Evolutionary conservation across 2,888 invertebrate genomes (phyloP).

Genomic region (Latheticus oryzae): DNA sequence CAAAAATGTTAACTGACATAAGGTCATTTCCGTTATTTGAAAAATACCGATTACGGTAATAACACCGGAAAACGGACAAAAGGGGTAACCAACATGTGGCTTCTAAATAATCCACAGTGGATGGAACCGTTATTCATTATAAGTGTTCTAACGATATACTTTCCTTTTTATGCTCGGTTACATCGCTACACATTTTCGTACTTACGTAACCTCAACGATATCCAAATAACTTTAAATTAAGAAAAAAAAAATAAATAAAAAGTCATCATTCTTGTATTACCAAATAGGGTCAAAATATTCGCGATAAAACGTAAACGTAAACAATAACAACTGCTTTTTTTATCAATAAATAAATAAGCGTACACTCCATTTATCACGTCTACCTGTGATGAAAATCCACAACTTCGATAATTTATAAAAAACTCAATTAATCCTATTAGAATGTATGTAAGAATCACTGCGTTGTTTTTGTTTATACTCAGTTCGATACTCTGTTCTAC

Average conservation of each 20-base stretch:
- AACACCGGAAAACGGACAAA: constrained; percentile 7
- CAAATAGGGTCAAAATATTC: too few species aligned
- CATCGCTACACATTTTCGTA: too few species aligned
- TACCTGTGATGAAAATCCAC: too few species aligned
- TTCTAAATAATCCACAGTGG: constrained; percentile 12
- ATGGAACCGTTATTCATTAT: constrained; percentile 10
- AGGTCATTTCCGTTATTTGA: constrained; percentile 26
- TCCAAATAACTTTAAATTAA: too few species aligned
- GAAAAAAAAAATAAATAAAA: too few species aligned
- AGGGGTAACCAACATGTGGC: constrained; percentile 18
- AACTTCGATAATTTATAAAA: too few species aligned
- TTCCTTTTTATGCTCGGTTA: too few species aligned
- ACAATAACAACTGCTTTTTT: constrained; percentile 7
- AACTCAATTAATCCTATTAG: too few species aligned
- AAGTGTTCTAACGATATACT: constrained; percentile 1
- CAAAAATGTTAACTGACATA: constrained; percentile 18
- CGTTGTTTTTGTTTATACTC: constrained; percentile 15
- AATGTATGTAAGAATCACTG: too few species aligned
- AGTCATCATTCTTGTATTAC: too few species aligned
- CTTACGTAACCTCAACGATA: too few species aligned
- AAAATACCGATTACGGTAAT: constrained; percentile 10
- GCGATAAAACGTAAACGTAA: not conserved
- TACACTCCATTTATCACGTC: constrained; percentile 16
- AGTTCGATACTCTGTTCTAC: constrained; percentile 33
- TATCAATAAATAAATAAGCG: not conserved